Conservation (phyloP, 2,797 vertebrate genomes). For the Carduelis carduelis region DNA sequence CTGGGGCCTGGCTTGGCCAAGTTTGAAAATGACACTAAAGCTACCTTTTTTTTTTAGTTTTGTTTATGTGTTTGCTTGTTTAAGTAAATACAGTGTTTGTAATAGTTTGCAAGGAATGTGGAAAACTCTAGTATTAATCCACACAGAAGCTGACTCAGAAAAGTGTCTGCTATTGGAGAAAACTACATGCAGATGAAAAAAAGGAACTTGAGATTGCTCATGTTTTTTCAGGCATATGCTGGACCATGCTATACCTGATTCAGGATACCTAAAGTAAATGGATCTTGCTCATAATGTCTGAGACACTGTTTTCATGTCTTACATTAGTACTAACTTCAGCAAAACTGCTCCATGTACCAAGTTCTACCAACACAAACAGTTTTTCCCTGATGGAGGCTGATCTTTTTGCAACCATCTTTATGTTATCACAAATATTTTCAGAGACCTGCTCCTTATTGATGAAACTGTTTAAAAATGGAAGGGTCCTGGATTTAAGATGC, state of each 20-base stretch:
- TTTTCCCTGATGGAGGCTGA: neutral
- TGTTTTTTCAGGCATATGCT: neutral
- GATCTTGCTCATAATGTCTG: neutral
- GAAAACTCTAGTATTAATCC: neutral
- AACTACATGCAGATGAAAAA: neutral
- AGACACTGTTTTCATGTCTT: neutral
- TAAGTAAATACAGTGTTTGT: neutral
- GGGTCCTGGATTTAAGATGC: neutral
- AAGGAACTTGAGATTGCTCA: neutral
- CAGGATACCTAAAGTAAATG: neutral
- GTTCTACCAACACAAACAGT: neutral
- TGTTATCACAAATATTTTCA: neutral
- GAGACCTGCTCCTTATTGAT: neutral
- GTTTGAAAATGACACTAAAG: neutral
- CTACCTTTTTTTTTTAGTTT: neutral
- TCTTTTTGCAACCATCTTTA: neutral
- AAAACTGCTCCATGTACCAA: neutral
- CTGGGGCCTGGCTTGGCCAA: neutral
- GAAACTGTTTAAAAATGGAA: neutral
- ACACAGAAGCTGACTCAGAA: neutral
- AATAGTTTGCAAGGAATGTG: neutral
- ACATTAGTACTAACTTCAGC: neutral
- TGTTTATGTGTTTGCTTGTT: neutral
- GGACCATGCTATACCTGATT: neutral
- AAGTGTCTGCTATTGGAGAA: neutral